phyloP scores from a whole-genome alignment of 2,113 vertebrate genomes.

The Apodemus speciosus region DNA sequence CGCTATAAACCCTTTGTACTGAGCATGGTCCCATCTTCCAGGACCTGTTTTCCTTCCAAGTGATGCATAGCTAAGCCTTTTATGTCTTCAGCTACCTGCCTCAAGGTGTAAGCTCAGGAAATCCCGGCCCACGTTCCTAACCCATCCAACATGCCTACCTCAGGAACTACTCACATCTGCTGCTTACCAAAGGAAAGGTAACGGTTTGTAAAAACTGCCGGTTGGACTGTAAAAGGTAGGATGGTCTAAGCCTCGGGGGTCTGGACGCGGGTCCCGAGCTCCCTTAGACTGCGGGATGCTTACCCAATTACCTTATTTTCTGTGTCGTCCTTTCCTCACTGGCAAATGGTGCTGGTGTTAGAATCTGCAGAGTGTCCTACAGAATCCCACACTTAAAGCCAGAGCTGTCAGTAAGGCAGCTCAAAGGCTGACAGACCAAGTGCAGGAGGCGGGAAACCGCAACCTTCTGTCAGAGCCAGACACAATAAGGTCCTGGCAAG shows the following conservation, averaged over 20 bases:
- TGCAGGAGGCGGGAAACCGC: not conserved
- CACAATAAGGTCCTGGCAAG: slow-evolving; percentile 41
- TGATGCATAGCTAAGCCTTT: not conserved
- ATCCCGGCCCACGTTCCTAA: not conserved
- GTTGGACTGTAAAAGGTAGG: not conserved
- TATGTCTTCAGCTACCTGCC: not conserved
- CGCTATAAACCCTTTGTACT: not conserved
- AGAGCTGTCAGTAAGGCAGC: not conserved
- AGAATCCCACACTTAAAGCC: not conserved
- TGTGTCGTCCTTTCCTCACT: not conserved
- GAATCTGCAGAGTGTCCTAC: not conserved
- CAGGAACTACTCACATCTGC: not conserved
- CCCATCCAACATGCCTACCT: not conserved
- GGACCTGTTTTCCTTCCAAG: not conserved
- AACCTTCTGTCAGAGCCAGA: slow-evolving; percentile 42
- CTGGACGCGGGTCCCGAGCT: not conserved
- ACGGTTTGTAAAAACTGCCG: not conserved
- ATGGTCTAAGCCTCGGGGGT: not conserved
- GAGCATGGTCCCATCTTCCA: not conserved
- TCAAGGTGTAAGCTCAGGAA: not conserved
- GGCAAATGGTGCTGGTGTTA: not conserved
- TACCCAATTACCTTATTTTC: not conserved
- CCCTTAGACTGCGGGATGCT: not conserved
- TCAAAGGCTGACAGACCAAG: not conserved
- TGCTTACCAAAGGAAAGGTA: not conserved